Evolutionary conservation across 2,113 vertebrate genomes (phyloP).

Genomic region (Paedocypris sp.): DNA sequence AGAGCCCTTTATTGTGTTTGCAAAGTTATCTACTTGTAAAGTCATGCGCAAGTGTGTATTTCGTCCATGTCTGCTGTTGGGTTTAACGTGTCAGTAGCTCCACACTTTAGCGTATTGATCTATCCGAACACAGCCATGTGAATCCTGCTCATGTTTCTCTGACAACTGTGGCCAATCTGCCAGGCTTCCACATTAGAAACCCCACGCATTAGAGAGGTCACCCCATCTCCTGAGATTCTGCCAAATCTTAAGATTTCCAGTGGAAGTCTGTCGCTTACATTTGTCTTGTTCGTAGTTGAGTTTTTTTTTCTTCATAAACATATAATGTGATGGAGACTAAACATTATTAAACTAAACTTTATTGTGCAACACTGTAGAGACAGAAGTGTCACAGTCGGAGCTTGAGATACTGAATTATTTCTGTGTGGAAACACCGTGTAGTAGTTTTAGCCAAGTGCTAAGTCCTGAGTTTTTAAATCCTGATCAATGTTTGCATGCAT

Average conservation of each 20-base stretch:
- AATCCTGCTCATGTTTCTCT: conserved; percentile 38
- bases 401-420: no score
- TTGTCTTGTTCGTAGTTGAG: background rate
- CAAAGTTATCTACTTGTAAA: no score
- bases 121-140: conserved; percentile 27
- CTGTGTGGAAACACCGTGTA: no score
- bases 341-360: no score
- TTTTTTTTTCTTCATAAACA: no score
- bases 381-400: no score
- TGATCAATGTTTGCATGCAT: no score
- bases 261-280: background rate
- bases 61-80: conserved; percentile 28
- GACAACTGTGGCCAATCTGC: conserved; percentile 44
- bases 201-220: conserved; percentile 34
- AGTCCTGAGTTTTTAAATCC: no score
- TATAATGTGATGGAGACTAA: no score
- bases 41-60: no score
- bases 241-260: conserved; percentile 7
- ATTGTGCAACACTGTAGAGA: no score
- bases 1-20: background rate
- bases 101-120: conserved; percentile 38
- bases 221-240: conserved; percentile 21
- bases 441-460: no score
- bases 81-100: conserved; percentile 36
- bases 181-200: conserved; percentile 35